Conservation (phyloP, 2,113 vertebrate genomes). For the Phylloscopus trochilus region DNA sequence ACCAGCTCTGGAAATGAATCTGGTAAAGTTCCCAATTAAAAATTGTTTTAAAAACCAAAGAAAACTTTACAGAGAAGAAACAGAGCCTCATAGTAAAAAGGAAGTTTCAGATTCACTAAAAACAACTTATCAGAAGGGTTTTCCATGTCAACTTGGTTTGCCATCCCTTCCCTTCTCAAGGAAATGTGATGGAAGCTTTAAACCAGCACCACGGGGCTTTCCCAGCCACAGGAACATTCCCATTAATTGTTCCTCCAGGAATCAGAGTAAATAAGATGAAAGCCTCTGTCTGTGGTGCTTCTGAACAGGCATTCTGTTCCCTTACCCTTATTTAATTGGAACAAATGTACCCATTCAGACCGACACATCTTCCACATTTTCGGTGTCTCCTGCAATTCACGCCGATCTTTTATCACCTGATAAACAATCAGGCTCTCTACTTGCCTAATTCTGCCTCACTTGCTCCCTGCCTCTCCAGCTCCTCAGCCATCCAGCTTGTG, state of each 20-base stretch:
- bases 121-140: not conserved
- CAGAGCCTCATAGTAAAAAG: fast-evolving
- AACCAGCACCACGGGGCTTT: fast-evolving
- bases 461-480: slow-evolving; percentile 31
- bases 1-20: not conserved
- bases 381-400: slow-evolving; percentile 42
- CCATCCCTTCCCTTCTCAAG: not conserved
- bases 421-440: slow-evolving; percentile 32
- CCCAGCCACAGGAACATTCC: not conserved
- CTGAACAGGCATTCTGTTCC: not conserved
- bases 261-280: not conserved
- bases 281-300: not conserved
- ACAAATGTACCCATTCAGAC: slow-evolving; percentile 28
- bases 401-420: slow-evolving; percentile 48
- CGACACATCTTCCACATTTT: not conserved
- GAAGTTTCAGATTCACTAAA: not conserved
- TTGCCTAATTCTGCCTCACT: slow-evolving; percentile 35
- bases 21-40: not conserved
- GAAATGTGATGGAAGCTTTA: not conserved
- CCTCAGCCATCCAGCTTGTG: slow-evolving; percentile 22
- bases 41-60: not conserved
- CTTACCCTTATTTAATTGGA: slow-evolving; percentile 17
- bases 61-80: not conserved
- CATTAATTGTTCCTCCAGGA: not conserved
- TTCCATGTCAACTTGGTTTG: fast-evolving